A percentile compares a stretch with the other conserved stretches of the same genome.
Conservation (phyloP, 2,888 invertebrate species). For the Scaptomyza caliginosa region DNA sequence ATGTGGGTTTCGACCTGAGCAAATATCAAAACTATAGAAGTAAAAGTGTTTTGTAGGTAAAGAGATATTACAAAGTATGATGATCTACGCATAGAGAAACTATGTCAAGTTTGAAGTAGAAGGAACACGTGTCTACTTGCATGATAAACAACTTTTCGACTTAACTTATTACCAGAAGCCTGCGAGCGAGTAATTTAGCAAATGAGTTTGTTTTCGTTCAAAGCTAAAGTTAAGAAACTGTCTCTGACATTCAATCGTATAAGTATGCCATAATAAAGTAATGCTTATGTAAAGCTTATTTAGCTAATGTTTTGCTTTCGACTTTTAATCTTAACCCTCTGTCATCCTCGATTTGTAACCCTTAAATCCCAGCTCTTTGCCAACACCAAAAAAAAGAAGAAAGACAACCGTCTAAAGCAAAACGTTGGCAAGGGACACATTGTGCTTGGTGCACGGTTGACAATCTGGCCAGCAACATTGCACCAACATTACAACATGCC, state of each 20-base stretch:
- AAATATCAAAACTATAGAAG: not conserved
- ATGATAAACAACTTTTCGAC: no score
- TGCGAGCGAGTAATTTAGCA: no score
- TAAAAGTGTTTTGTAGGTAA: no score
- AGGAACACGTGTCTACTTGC: no score
- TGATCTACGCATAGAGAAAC: no score
- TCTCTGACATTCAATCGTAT: no score
- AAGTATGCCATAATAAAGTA: no score
- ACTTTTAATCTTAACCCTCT: conserved; percentile 19
- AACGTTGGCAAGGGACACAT: conserved; percentile 4
- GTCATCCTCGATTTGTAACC: conserved; percentile 10
- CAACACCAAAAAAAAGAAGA: not conserved
- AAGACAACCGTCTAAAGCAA: not conserved
- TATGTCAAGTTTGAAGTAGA: not conserved
- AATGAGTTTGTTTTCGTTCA: no score
- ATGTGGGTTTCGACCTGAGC: not conserved
- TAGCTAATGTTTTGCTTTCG: conserved; percentile 1
- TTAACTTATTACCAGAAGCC: no score
- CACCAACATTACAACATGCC: conserved; percentile 19
- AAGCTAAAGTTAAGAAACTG: no score
- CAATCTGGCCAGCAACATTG: conserved; percentile 35
- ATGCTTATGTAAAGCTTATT: conserved; percentile 2
- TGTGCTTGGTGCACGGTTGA: conserved; percentile 23
- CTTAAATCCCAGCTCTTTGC: not conserved
- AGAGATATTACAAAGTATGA: not conserved